Conservation (phyloP, 2,797 vertebrate genomes). For the Luscinia megarhynchos region DNA sequence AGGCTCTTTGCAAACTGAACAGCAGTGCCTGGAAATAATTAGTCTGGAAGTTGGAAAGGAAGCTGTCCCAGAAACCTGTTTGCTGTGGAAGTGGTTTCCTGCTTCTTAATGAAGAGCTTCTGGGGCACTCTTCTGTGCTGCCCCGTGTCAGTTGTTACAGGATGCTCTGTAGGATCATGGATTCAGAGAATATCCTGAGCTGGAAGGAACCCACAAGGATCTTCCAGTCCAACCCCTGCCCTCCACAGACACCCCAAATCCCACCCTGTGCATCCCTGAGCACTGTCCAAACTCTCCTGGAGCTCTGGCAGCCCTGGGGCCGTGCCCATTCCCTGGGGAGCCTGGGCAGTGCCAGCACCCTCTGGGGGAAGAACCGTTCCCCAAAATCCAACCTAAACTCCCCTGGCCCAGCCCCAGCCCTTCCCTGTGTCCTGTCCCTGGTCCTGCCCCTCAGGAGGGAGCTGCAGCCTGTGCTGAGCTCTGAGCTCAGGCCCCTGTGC, state of each 20-base stretch:
- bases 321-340: not conserved
- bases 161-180: not conserved
- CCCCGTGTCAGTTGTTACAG: accelerated
- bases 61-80: not conserved
- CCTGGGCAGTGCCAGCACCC: not conserved
- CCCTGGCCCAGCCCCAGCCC: not conserved
- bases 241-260: too few species aligned
- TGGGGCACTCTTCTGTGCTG: not conserved
- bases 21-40: not conserved
- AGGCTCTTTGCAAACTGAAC: not conserved
- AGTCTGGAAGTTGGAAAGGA: not conserved
- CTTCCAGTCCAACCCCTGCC: not conserved
- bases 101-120: not conserved
- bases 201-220: not conserved
- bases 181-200: not conserved
- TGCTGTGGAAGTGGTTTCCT: not conserved
- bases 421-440: not conserved
- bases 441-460: not conserved
- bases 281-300: accelerated
- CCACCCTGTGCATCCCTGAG: not conserved
- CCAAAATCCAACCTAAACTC: accelerated
- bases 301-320: not conserved
- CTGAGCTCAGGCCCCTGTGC: not conserved
- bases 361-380: not conserved
- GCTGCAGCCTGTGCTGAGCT: not conserved